These are phyloP conservation scores for Pediacus dermestoides DNA, from an alignment of 2,888 invertebrate genomes.

Conservation along the genomic window DNA sequence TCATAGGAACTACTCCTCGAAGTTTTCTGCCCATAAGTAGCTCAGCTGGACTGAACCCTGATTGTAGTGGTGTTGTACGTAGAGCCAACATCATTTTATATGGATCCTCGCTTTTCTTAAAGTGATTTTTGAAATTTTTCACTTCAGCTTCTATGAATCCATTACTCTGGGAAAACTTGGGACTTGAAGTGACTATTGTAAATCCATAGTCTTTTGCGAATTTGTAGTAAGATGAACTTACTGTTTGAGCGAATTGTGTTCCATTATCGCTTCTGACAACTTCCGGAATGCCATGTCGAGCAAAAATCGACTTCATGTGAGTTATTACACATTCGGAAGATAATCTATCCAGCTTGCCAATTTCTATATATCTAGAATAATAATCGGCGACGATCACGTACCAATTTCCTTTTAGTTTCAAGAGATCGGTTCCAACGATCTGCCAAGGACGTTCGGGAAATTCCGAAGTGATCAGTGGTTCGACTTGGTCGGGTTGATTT, in stretches of 20 bases:
- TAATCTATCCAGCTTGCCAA: conserved; percentile 14
- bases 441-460: conserved; percentile 26
- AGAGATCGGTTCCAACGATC: conserved; percentile 22
- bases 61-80: conserved; percentile 24
- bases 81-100: conserved; percentile 28
- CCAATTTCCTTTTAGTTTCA: conserved; percentile 15
- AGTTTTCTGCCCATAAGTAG: conserved; percentile 31
- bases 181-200: conserved; percentile 21
- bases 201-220: conserved; percentile 27
- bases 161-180: conserved; percentile 25
- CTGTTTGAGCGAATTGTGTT: conserved; percentile 21
- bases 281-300: conserved; percentile 27
- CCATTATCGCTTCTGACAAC: conserved; percentile 25
- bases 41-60: conserved; percentile 32
- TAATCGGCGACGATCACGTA: conserved; percentile 24
- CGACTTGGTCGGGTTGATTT: conserved; percentile 9
- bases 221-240: conserved; percentile 17
- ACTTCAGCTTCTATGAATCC: conserved; percentile 25
- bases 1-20: conserved; percentile 22
- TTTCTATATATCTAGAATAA: conserved; percentile 23
- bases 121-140: conserved; percentile 25
- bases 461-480: conserved; percentile 21
- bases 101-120: conserved; percentile 29
- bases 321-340: conserved; percentile 12
- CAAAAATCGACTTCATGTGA: conserved; percentile 22